Percentiles rank a stretch among this genome's conserved stretches.
Evolutionary conservation across 2,797 vertebrate species (phyloP).

Genomic region (Mareca penelope): DNA sequence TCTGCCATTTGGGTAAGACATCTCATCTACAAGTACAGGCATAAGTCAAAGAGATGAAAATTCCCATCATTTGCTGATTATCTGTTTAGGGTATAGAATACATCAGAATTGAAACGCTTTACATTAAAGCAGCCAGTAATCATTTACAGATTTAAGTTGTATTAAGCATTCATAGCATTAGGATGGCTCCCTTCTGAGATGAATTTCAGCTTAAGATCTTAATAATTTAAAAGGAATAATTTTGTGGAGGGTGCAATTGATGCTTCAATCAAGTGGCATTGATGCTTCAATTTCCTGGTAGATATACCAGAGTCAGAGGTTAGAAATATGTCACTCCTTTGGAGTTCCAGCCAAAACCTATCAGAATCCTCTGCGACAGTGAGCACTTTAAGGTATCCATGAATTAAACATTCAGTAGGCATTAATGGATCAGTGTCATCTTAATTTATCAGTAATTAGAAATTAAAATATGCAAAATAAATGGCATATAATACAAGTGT

Average conservation of each 20-base stretch:
- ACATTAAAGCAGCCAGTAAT: not conserved
- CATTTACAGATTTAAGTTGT: not conserved
- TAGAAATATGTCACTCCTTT: not conserved
- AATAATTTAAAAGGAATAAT: not conserved
- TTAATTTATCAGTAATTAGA: constrained; percentile 39
- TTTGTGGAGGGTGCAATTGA: not conserved
- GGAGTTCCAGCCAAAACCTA: not conserved
- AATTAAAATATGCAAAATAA: constrained; percentile 66
- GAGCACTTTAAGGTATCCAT: not conserved
- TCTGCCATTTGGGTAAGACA: not conserved
- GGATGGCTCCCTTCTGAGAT: not conserved
- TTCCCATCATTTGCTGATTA: not conserved
- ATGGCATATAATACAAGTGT: constrained; percentile 30
- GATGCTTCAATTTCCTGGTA: not conserved
- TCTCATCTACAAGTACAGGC: not conserved
- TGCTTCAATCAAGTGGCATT: not conserved
- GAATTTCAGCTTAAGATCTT: constrained; percentile 8
- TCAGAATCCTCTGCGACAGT: not conserved
- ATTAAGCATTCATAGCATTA: not conserved
- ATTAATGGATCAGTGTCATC: constrained; percentile 18
- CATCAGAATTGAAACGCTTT: not conserved
- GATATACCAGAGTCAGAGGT: not conserved
- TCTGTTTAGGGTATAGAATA: not conserved
- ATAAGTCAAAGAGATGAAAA: not conserved
- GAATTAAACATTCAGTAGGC: constrained; percentile 24